Percentiles rank a stretch among this genome's conserved stretches.
Conservation (phyloP, 92 coral and sea anemone species). For the Epizoanthus ramosus region DNA sequence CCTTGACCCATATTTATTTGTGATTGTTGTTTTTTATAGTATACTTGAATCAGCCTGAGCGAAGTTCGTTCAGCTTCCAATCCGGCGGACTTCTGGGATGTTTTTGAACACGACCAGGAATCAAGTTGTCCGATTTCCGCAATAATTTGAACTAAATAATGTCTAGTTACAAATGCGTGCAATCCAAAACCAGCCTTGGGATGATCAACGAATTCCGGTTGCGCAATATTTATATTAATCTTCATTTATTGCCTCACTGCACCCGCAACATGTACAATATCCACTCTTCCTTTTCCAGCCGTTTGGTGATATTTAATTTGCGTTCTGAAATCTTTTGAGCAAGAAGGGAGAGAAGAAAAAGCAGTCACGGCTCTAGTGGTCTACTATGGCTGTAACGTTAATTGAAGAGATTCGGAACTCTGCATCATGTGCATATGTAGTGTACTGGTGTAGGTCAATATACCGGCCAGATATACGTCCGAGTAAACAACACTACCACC, state of each 20-base stretch:
- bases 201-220: not conserved
- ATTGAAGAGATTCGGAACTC: too few relatives aligned
- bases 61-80: not conserved
- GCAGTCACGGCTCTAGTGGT: too few relatives aligned
- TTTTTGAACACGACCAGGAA: not conserved
- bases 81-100: not conserved
- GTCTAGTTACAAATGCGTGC: not conserved
- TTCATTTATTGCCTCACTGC: not conserved
- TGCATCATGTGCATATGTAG: too few relatives aligned
- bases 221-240: not conserved
- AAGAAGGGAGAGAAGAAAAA: not conserved
- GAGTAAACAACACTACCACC: not conserved
- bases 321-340: not conserved
- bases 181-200: not conserved
- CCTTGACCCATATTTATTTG: constrained; percentile 12
- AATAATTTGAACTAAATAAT: not conserved
- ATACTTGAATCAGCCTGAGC: not conserved
- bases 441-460: too few relatives aligned
- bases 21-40: too few relatives aligned
- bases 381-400: too few relatives aligned
- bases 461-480: too few relatives aligned
- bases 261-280: not conserved
- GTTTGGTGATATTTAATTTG: not conserved
- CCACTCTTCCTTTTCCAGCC: not conserved
- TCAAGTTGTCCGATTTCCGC: not conserved